These are phyloP conservation scores for Coecobrya sp. DNA, from an alignment of 2,888 invertebrate species.

Conservation along the genomic window DNA sequence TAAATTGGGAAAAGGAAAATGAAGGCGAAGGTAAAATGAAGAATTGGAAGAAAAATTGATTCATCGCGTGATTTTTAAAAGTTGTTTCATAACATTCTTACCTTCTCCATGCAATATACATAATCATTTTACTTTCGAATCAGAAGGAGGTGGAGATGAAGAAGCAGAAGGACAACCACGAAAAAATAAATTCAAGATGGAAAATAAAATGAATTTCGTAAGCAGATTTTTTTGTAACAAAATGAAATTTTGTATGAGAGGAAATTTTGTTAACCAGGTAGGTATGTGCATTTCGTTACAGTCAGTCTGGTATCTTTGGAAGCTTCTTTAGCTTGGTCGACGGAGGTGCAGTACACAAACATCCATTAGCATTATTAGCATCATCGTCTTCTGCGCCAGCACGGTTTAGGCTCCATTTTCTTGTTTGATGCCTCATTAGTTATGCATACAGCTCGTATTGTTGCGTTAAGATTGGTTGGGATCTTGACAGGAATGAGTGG, in stretches of 20 bases:
- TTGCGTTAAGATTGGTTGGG: constrained; percentile 71
- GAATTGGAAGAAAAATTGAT: constrained; percentile 50
- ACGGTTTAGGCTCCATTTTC: constrained; percentile 51
- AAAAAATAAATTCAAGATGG: constrained; percentile 45
- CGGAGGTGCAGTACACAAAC: constrained; percentile 3
- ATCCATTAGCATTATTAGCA: constrained; percentile 19
- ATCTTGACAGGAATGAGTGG: constrained; percentile 71
- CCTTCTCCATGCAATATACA: constrained; percentile 1
- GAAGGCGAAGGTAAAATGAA: constrained; percentile 8
- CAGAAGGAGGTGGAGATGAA: constrained; percentile 33
- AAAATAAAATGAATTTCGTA: constrained; percentile 41
- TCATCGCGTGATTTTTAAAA: constrained; percentile 77
- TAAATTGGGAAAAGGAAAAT: background rate
- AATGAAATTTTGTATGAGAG: background rate
- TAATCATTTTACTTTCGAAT: constrained; percentile 30
- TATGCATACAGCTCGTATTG: constrained; percentile 70
- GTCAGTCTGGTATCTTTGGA: background rate
- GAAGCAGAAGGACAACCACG: constrained; percentile 55
- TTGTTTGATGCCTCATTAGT: constrained; percentile 71
- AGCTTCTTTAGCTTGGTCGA: background rate
- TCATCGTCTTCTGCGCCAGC: constrained; percentile 2
- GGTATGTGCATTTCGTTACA: too few relatives aligned
- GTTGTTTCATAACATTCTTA: constrained; percentile 31
- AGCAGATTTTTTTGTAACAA: background rate
- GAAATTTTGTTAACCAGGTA: background rate